Conservation (phyloP, 2,888 invertebrate genomes). For the Folsomia candida region DNA sequence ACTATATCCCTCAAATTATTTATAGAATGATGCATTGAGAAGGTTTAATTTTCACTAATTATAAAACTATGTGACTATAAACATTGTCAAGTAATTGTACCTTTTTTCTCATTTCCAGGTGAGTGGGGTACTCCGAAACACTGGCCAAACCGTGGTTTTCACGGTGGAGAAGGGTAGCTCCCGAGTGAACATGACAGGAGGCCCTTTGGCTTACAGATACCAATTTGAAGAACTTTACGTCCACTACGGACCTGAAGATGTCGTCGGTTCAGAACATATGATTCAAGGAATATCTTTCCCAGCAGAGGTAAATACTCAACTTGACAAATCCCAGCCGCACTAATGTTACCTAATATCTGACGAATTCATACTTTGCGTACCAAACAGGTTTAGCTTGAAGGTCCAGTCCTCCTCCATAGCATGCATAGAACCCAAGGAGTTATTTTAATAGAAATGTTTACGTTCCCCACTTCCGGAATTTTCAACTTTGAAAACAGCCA, state of each 20-base stretch:
- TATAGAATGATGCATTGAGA: too few relatives aligned
- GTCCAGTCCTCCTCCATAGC: too few relatives aligned
- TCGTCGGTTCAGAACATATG: conserved; percentile 91
- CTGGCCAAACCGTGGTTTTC: conserved; percentile 90
- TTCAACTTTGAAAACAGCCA: background rate
- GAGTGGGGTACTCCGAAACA: conserved; percentile 84
- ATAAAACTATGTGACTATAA: too few relatives aligned
- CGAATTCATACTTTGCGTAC: too few relatives aligned
- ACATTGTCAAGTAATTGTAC: background rate
- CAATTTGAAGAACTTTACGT: conserved; percentile 94
- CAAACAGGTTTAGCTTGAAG: too few relatives aligned
- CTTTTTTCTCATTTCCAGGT: conserved; percentile 61
- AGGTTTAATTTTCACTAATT: too few relatives aligned
- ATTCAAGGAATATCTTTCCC: conserved; percentile 94
- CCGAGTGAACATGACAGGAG: conserved; percentile 92
- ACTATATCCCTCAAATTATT: too few relatives aligned
- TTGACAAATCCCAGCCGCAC: too few relatives aligned
- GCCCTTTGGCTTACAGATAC: conserved; percentile 91
- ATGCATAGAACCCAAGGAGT: too few relatives aligned
- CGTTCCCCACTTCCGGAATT: too few relatives aligned
- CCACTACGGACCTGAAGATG: conserved; percentile 87
- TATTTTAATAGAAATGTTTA: background rate
- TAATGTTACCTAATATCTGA: too few relatives aligned
- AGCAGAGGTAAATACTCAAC: conserved; percentile 83
- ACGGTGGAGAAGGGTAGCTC: conserved; percentile 84